Base-by-base conservation (phyloP, 2,113 vertebrate genomes). In the Paramisgurnus dabryanus region DNA sequence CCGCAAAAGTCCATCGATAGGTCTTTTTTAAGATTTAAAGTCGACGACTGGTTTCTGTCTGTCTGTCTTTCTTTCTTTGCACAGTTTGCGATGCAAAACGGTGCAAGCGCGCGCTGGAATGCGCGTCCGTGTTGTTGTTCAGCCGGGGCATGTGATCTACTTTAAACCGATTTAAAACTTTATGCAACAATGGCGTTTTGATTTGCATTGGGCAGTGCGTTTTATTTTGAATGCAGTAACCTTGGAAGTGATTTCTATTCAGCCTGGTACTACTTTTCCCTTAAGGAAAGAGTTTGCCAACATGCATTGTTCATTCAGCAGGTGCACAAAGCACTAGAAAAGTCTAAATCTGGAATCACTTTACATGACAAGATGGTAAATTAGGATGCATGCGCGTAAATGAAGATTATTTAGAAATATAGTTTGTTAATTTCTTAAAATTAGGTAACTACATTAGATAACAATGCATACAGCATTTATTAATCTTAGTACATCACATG, bases 121-220 rank as follows among this genome's bases (percentile, higher is more conserved):
- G 80, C 68, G 70, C 49, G 82, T 82, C 72, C 80, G 67, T 67
- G 71, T 71, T 63, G 84, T 82, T 49, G 73, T 82, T 73, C 80
- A 17, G 81, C 78, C 84, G 39, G 88, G 86, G 76, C 91, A 92
- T 89, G 92, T 92, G 92, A 92, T 88, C 81, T 27, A 60, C 79
- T 79, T 84, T 87, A 83, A 91, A 91, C 88, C 89, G 91, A 91
- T 92, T 92, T 90, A 84, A 88, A 88, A 91, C 65, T 89, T 89
- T 86, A 40, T 66, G 76, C 86, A 89, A 93, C 91, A 93, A 91
- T 87, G 87, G 84, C 84, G 70, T 88, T 91, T 90, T 89, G 86
- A 88, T 82, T 69, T 60, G 87, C 17, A 58, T 58, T 53, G 50
- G 11, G 13, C 4, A 13, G 50, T 53, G 50, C 12, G 88, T 87